phyloP scores from a whole-genome alignment of 1,140 invertebrate species.

The Solenopsis fugax region DNA sequence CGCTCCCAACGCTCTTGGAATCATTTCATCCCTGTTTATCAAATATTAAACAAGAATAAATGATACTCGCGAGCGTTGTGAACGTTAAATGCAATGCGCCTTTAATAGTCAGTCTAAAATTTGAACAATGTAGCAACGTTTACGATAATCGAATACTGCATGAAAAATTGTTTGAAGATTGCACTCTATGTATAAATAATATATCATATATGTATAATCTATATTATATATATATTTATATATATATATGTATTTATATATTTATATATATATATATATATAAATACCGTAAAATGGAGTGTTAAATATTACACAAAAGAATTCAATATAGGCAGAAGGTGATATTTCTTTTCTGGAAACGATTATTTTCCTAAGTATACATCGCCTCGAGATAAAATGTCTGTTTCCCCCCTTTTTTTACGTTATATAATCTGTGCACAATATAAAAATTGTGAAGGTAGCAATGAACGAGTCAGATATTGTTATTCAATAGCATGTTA shows the following conservation, averaged over 20 bases:
- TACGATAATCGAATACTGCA: constrained; percentile 75
- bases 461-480: constrained; percentile 70
- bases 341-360: constrained; percentile 42
- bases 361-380: constrained; percentile 69
- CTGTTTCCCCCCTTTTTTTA: constrained; percentile 20
- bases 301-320: constrained; percentile 72
- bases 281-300: constrained; percentile 73
- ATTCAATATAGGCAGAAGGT: constrained; percentile 67
- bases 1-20: no score
- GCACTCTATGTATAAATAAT: constrained; percentile 79
- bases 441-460: constrained; percentile 77
- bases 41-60: no score
- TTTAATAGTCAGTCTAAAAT: constrained; percentile 77
- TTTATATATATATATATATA: constrained; percentile 56
- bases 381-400: constrained; percentile 70
- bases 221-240: constrained; percentile 66
- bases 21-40: no score
- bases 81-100: no score
- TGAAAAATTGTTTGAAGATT: constrained; percentile 79
- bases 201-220: constrained; percentile 73
- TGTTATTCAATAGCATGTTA: constrained; percentile 68
- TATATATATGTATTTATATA: constrained; percentile 65
- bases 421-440: constrained; percentile 70
- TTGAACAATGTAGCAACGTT: constrained; percentile 78
- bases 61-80: no score